phyloP scores from a whole-genome alignment of 2,113 vertebrate genomes.

The Gobiocypris rarus region DNA sequence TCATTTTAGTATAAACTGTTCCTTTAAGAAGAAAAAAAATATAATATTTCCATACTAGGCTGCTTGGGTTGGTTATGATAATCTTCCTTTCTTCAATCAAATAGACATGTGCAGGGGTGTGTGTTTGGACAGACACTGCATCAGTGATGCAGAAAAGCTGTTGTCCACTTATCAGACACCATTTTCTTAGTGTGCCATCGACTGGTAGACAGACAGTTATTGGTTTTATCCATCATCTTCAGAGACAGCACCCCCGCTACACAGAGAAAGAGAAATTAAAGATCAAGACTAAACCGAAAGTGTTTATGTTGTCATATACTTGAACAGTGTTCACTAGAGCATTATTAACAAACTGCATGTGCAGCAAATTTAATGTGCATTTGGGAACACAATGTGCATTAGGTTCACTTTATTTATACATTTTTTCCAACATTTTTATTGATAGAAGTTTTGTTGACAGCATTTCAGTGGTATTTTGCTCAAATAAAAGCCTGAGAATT shows the following conservation, averaged over 20 bases:
- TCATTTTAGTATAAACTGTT: neutral
- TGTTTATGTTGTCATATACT: neutral
- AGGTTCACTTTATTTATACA: no score
- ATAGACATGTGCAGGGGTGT: slow-evolving; percentile 62
- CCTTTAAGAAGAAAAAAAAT: neutral
- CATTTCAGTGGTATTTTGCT: no score
- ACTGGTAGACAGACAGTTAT: slow-evolving; percentile 73
- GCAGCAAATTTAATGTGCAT: no score
- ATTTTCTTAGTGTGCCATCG: slow-evolving; percentile 75
- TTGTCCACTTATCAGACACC: slow-evolving; percentile 75
- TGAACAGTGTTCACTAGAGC: neutral
- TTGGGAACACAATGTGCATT: no score
- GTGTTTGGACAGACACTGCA: slow-evolving; percentile 45
- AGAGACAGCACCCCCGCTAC: slow-evolving; percentile 74
- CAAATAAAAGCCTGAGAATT: no score
- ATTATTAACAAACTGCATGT: no score
- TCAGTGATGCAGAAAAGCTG: slow-evolving; percentile 70
- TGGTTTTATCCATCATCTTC: slow-evolving; percentile 64
- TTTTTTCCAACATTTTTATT: no score
- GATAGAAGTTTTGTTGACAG: no score
- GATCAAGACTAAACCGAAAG: neutral
- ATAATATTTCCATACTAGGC: slow-evolving; percentile 67
- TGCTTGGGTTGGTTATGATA: slow-evolving; percentile 67
- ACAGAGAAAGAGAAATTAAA: neutral
- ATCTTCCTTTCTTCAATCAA: slow-evolving; percentile 67